phyloP scores from a whole-genome alignment of 2,797 vertebrate genomes.

The Xenops minutus region DNA sequence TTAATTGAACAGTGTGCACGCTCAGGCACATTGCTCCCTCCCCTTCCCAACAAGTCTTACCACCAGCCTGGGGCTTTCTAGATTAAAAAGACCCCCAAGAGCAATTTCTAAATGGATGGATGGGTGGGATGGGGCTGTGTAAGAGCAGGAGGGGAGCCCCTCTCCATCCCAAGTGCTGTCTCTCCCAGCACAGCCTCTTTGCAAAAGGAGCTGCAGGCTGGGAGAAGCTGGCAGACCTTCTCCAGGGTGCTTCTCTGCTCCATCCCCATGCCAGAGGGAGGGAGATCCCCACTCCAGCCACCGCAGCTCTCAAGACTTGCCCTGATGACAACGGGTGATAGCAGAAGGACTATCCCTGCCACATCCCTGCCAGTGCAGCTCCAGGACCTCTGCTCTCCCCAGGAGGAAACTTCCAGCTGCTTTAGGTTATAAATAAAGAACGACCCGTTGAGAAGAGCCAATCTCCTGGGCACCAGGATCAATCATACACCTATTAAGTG shows the following conservation, averaged over 20 bases:
- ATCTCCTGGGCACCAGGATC: neutral
- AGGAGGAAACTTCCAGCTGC: neutral
- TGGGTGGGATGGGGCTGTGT: neutral
- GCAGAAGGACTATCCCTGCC: neutral
- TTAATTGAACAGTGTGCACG: accelerated
- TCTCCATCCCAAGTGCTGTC: neutral
- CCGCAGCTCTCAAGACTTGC: accelerated
- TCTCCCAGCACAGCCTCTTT: neutral
- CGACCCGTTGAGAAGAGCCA: neutral
- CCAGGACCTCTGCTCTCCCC: accelerated
- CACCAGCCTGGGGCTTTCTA: neutral
- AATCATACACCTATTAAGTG: constrained; percentile 30
- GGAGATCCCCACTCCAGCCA: accelerated
- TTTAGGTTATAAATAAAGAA: constrained; percentile 43
- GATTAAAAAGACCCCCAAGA: neutral
- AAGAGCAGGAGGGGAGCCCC: neutral
- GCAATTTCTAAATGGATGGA: neutral
- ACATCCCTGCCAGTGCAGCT: neutral
- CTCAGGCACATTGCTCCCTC: neutral
- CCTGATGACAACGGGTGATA: neutral
- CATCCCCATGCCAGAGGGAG: accelerated
- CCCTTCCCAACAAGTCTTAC: neutral
- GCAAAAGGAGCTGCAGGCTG: accelerated
- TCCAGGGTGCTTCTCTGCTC: neutral
- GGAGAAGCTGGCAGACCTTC: neutral